phyloP scores from a whole-genome alignment of 2,113 vertebrate species.

The Larimichthys polyactis region DNA sequence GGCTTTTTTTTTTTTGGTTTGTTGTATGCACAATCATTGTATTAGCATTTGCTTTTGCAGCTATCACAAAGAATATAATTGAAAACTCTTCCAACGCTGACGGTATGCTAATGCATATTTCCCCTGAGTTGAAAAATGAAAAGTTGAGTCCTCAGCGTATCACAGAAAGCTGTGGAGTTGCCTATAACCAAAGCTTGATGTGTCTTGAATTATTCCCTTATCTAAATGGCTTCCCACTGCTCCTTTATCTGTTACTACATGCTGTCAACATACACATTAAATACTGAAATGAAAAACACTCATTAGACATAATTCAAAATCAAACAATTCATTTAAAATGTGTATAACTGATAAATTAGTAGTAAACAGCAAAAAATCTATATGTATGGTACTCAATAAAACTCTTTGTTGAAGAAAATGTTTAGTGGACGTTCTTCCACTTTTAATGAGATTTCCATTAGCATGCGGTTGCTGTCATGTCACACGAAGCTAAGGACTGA shows the following conservation, averaged over 20 bases:
- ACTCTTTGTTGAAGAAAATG: not conserved
- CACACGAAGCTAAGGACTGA: not conserved
- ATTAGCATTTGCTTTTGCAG: conserved; percentile 43
- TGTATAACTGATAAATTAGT: not conserved
- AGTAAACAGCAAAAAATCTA: not conserved
- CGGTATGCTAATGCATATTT: conserved; percentile 61
- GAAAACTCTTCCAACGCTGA: conserved; percentile 52
- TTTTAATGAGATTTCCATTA: not conserved
- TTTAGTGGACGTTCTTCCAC: not conserved
- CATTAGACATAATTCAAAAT: conserved; percentile 18
- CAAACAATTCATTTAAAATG: not conserved
- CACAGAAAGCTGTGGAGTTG: conserved; percentile 44
- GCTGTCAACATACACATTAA: conserved; percentile 16
- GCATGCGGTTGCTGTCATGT: not conserved
- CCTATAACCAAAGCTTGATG: conserved; percentile 44
- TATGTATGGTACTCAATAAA: not conserved
- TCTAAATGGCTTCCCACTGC: conserved; percentile 28
- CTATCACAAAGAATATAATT: conserved; percentile 44
- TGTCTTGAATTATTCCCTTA: conserved; percentile 48
- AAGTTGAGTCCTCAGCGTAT: conserved; percentile 11
- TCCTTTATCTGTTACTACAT: conserved; percentile 26
- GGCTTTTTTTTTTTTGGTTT: conserved; percentile 41
- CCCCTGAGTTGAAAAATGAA: conserved; percentile 53
- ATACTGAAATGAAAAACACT: conserved; percentile 14
- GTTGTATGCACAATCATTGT: conserved; percentile 26